Evolutionary conservation across 2,113 vertebrate species (phyloP).

Genomic region (Recurvirostra avosetta): DNA sequence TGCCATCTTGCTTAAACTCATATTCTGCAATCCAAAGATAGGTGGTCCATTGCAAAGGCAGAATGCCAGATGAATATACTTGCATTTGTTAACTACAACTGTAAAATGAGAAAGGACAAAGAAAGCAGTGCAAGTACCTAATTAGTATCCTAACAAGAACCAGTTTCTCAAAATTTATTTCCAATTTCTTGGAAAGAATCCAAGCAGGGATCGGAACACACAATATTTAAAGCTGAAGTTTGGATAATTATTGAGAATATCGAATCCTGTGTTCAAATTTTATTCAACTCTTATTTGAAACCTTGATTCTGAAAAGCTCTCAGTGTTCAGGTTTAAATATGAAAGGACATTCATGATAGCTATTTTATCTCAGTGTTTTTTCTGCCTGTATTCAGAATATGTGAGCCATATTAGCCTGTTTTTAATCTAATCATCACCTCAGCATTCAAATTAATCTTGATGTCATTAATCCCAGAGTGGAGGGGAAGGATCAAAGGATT

Average conservation of each 20-base stretch:
- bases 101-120: neutral
- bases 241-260: neutral
- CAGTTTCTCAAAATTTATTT: neutral
- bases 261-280: neutral
- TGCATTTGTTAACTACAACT: neutral
- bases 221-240: neutral
- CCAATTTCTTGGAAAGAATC: neutral
- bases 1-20: neutral
- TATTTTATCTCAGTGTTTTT: neutral
- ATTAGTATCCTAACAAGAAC: neutral
- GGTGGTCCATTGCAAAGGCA: neutral
- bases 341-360: neutral
- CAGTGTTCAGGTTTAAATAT: neutral
- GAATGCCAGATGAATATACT: neutral
- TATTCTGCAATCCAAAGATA: neutral
- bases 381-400: neutral
- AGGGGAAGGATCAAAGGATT: neutral
- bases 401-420: neutral
- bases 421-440: neutral
- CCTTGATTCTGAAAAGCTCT: neutral
- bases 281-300: neutral
- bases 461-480: neutral
- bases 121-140: neutral
- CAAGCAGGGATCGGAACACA: neutral
- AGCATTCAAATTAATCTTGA: neutral